These are phyloP conservation scores for Cephalopachus bancanus DNA, from an alignment of 2,797 vertebrate genomes.

Conservation along the genomic window DNA sequence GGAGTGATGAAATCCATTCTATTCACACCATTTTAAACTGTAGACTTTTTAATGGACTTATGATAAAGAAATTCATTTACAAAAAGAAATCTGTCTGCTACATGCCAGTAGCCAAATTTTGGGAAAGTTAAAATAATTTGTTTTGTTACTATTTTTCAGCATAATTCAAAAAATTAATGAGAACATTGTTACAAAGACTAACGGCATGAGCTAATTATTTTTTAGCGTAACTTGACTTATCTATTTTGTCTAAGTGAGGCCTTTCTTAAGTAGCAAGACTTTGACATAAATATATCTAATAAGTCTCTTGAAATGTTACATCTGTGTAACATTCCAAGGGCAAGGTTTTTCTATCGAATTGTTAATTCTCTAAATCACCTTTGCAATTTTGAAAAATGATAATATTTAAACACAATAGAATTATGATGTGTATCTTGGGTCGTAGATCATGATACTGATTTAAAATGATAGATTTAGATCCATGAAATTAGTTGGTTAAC, in stretches of 20 bases:
- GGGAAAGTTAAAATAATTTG: background rate
- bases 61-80: background rate
- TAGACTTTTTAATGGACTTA: background rate
- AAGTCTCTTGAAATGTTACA: background rate
- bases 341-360: conserved; percentile 8
- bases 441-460: background rate
- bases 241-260: background rate
- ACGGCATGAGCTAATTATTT: conserved; percentile 1
- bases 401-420: background rate
- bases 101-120: background rate
- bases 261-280: background rate
- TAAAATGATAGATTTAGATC: conserved; percentile 5
- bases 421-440: background rate
- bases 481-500: background rate
- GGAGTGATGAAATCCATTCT: background rate
- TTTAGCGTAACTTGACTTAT: background rate
- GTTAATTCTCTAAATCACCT: conserved; percentile 34
- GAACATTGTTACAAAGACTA: background rate
- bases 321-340: background rate
- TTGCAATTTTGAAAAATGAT: conserved; percentile 46
- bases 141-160: background rate
- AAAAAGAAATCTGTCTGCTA: background rate
- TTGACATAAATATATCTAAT: background rate
- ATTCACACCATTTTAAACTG: background rate
- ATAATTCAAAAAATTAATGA: background rate